Percentiles rank a stretch among this genome's conserved stretches.
These are phyloP conservation scores for Deladenus siricidicola DNA, from an alignment of 2,888 invertebrate genomes.

Conservation along the genomic window DNA sequence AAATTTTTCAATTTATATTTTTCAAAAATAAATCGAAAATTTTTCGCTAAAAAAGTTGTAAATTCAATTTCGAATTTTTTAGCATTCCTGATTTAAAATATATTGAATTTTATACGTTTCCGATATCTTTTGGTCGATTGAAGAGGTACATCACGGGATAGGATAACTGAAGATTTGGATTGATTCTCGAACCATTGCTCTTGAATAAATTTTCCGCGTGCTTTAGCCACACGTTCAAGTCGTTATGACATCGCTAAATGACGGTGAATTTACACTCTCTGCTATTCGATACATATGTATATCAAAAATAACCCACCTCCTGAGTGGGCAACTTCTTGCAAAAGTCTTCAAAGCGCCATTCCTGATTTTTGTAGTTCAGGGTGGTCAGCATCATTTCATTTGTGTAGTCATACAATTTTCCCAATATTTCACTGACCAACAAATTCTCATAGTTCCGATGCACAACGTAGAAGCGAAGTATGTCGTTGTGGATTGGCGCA, in stretches of 20 bases:
- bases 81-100: too few species aligned
- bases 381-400: conserved; percentile 46
- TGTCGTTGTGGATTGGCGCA: conserved; percentile 39
- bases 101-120: conserved; percentile 49
- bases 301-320: conserved; percentile 13
- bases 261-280: not conserved
- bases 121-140: conserved; percentile 51
- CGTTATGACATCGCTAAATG: conserved; percentile 37
- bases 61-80: not conserved
- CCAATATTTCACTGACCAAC: conserved; percentile 40
- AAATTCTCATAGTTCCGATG: conserved; percentile 48
- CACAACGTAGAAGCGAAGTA: conserved; percentile 51
- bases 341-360: conserved; percentile 46
- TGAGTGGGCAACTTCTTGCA: conserved; percentile 39
- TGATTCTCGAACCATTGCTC: conserved; percentile 41
- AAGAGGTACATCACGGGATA: conserved; percentile 52
- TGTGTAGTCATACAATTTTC: conserved; percentile 44
- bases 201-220: conserved; percentile 51
- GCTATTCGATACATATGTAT: not conserved
- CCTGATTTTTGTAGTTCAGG: conserved; percentile 34
- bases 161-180: conserved; percentile 52
- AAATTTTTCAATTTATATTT: not conserved
- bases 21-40: not conserved
- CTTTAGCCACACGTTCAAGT: conserved; percentile 51
- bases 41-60: not conserved